Base-by-base conservation (phyloP, 2,888 invertebrate species). In the Dicyrtomina minuta region DNA sequence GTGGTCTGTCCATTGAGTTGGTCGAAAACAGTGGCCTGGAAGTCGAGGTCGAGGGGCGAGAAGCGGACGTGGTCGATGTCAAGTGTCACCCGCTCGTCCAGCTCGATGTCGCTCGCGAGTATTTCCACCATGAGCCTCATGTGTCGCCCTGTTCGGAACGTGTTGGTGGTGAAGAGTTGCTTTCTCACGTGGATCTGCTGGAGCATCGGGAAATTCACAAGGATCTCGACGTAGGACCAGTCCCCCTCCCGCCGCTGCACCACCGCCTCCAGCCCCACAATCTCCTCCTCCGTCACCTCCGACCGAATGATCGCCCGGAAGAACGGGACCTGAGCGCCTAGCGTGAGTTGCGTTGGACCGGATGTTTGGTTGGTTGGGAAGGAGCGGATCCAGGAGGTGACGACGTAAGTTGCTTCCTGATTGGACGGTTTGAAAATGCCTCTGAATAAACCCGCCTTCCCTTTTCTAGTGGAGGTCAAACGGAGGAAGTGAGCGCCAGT, bases 61-160 rank as follows among this genome's bases (percentile, higher is more conserved):
- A 71, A 60, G 17, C 71, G 41, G 1, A 68, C 20, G 24, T 71
- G 71, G 22, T 71, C 71, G 0, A 71, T 22, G 15, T 64, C n/a
- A n/a, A n/a, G n/a, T n/a, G n/a, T n/a, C n/a, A n/a, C n/a, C n/a
- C n/a, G n/a, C n/a, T n/a, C n/a, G n/a, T n/a, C n/a, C n/a, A n/a
- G n/a, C n/a, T n/a, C n/a, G n/a, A n/a, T n/a, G n/a, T n/a, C n/a
- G n/a, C n/a, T n/a, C n/a, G n/a, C n/a, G 59, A 1, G 68, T 5
- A 15, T 3, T 33, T n/a, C 12, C 24, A 1, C 10, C 46, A 24
- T 15, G 8, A 24, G 10, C 55, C 10, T 13, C 55, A 24, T 6
- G 6, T 17, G 12, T 49, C n/a, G 17, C 49, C 10, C 6, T 17
- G 17, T n/a, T 8, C 17, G 12, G 49, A n/a, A 49, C 17, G 17